Percentiles rank a stretch among this genome's conserved stretches.
Evolutionary conservation across 2,113 vertebrate genomes (phyloP).

Genomic region (Leiothrix lutea): DNA sequence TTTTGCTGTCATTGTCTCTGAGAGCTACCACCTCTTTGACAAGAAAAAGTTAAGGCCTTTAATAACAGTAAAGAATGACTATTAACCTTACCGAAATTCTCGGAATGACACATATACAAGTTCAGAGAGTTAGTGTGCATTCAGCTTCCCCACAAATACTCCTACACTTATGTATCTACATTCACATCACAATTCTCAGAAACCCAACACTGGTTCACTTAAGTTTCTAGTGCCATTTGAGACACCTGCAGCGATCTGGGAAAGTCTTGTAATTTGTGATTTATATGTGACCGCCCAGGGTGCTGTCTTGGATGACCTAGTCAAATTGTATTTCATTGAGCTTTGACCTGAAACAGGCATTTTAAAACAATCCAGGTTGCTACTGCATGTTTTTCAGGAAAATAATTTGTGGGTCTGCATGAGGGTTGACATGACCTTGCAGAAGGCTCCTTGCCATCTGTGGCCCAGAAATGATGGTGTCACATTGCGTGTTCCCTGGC

Average conservation of each 20-base stretch:
- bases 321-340: not conserved
- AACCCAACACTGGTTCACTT: not conserved
- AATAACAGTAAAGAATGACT: not conserved
- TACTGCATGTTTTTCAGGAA: not conserved
- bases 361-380: not conserved
- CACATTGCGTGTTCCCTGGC: rapidly evolving
- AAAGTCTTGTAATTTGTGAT: not conserved
- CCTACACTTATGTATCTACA: not conserved
- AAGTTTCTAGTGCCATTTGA: not conserved
- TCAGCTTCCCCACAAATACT: not conserved
- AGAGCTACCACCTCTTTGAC: not conserved
- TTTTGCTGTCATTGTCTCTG: constrained; percentile 1
- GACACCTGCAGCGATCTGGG: not conserved
- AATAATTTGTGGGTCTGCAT: not conserved
- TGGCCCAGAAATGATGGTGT: not conserved
- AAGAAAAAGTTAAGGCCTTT: constrained; percentile 8
- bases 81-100: not conserved
- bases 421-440: rapidly evolving
- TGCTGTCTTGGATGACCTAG: not conserved
- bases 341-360: not conserved
- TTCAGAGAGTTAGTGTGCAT: not conserved
- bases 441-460: not conserved
- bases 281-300: rapidly evolving
- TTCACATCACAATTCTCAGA: not conserved
- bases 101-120: not conserved